Evolutionary conservation across 2,888 invertebrate species (phyloP), one percentile per base, ranked within the genome.

Genomic region (Ornithoptera priamus): DNA sequence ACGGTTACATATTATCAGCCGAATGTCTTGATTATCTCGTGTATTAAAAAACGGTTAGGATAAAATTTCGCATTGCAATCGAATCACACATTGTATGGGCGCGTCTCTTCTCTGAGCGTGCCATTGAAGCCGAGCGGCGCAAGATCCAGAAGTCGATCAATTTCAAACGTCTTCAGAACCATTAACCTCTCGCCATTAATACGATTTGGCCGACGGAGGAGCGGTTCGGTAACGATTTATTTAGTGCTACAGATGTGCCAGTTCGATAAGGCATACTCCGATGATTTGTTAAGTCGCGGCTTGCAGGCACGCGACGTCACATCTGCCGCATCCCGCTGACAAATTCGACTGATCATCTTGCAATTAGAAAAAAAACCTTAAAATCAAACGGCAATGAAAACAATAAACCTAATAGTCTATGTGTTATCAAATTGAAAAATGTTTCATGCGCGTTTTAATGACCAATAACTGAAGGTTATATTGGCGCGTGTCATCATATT

Each of bases 401-500:
- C 53, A 6, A 3, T 53, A 53, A 53, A n/a, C 1, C 6, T 8
- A 50, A 18, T 53, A 53, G 53, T 53, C 18, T 53, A 0, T 53
- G n/a, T n/a, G 53, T 53, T 2, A 12, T 53, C 53, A 53, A n/a
- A 18, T n/a, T 53, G 46, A 46, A 53, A 10, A 53, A n/a, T 84
- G 84, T 82, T 85, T 81, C 82, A 81, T 73, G 53, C n/a, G n/a
- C n/a, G n/a, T 1, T n/a, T 53, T 18, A n/a, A 69, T 84, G 88
- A 86, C 86, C 85, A 85, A 81, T 82, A 80, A 80, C 80, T 79
- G 82, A 81, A 82, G 82, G 81, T 80, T 81, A 76, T 85, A 83
- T 85, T 89, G 85, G 86, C 88, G 86, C 87, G 88, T 90, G 86
- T 85, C 90, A 90, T 89, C 89, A 87, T 88, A 86, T 87, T 88